phyloP scores from a whole-genome alignment of 2,888 invertebrate genomes.

The Drosophila prolongata region DNA sequence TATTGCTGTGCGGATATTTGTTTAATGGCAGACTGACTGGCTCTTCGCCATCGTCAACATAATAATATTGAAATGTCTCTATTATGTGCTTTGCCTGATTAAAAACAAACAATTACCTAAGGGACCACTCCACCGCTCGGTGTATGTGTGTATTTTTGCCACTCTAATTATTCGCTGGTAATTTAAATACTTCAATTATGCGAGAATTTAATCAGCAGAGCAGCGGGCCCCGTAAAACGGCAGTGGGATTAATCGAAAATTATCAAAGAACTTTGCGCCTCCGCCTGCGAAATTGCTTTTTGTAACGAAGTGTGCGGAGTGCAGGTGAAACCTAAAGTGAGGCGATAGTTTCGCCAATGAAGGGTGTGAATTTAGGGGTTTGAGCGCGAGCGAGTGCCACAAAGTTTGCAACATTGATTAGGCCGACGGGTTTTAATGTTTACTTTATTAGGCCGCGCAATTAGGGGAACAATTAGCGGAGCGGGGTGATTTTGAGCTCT shows the following conservation, averaged over 20 bases:
- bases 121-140: conserved; percentile 17
- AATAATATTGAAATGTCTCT: conserved; percentile 53
- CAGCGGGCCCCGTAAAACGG: conserved; percentile 18
- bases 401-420: conserved; percentile 72
- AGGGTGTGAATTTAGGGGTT: conserved; percentile 10
- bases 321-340: conserved; percentile 17
- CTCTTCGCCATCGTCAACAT: conserved; percentile 39
- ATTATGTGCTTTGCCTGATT: conserved; percentile 69
- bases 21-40: conserved; percentile 44
- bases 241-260: conserved; percentile 46
- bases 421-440: conserved; percentile 70
- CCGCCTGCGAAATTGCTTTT: conserved; percentile 35
- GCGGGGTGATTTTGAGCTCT: conserved; percentile 4
- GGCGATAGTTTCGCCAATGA: background rate
- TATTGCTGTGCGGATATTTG: conserved; percentile 52
- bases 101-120: conserved; percentile 70
- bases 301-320: conserved; percentile 1
- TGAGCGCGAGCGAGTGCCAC: conserved; percentile 6
- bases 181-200: conserved; percentile 68
- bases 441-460: conserved; percentile 74
- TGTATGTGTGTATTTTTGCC: conserved; percentile 1
- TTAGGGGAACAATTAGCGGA: conserved; percentile 65
- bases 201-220: conserved; percentile 44
- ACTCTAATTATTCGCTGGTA: conserved; percentile 50
- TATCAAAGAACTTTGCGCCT: conserved; percentile 53